Evolutionary conservation across 2,888 invertebrate species (phyloP).

Genomic region (Luperina testacea): DNA sequence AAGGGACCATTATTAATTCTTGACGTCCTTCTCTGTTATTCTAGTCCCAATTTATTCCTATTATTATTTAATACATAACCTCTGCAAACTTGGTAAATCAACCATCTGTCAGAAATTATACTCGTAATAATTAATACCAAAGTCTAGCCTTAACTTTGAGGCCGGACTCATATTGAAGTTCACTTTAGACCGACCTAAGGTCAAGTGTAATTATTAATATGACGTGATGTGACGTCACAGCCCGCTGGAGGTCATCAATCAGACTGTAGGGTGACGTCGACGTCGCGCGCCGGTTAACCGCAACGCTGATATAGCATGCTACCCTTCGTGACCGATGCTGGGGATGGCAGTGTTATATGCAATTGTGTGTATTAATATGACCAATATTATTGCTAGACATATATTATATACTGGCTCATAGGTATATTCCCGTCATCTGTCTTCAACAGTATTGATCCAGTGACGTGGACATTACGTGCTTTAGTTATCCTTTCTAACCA

Average conservation of each 20-base stretch:
- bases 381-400: conserved; percentile 29
- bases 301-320: conserved; percentile 85
- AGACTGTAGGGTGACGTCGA: conserved; percentile 65
- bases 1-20: not conserved
- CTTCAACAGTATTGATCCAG: conserved; percentile 13
- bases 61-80: conserved; percentile 17
- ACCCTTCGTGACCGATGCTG: conserved; percentile 72
- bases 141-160: conserved; percentile 52
- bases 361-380: conserved; percentile 51
- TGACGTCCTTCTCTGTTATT: conserved; percentile 16
- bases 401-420: not conserved
- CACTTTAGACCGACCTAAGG: conserved; percentile 45
- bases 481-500: not conserved
- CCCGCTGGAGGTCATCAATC: conserved; percentile 63
- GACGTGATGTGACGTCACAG: conserved; percentile 48
- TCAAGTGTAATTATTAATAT: conserved; percentile 56
- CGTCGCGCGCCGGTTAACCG: conserved; percentile 82
- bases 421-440: conserved; percentile 14
- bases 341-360: conserved; percentile 56
- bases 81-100: conserved; percentile 40
- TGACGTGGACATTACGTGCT: not conserved
- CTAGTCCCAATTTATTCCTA: conserved; percentile 19
- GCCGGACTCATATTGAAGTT: conserved; percentile 43
- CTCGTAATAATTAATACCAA: conserved; percentile 50
- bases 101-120: conserved; percentile 38